phyloP scores from a whole-genome alignment of 2,888 invertebrate genomes.

The Lithosia quadra region DNA sequence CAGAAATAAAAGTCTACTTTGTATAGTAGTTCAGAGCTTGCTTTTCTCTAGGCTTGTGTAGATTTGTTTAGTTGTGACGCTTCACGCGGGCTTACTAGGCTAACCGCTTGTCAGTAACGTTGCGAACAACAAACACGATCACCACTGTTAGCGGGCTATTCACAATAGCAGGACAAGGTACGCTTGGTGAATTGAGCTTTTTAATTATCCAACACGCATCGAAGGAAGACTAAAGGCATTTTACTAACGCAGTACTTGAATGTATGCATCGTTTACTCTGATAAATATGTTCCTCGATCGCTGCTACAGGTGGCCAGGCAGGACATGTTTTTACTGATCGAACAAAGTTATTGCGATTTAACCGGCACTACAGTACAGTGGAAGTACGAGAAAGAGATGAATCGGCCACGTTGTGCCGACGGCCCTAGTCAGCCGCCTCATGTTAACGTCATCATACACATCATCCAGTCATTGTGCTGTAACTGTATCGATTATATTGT shows the following conservation, averaged over 20 bases:
- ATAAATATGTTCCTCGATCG: constrained; percentile 53
- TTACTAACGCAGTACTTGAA: constrained; percentile 41
- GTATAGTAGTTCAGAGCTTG: constrained; percentile 64
- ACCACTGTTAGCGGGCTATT: constrained; percentile 59
- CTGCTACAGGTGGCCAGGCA: constrained; percentile 54
- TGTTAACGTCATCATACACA: constrained; percentile 74
- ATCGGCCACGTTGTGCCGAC: constrained; percentile 20
- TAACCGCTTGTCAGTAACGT: constrained; percentile 69
- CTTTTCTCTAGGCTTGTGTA: constrained; percentile 77
- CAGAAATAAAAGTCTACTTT: constrained; percentile 49
- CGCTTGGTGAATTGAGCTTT: constrained; percentile 72
- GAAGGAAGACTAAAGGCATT: constrained; percentile 56
- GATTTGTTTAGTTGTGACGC: constrained; percentile 70
- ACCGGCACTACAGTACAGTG: constrained; percentile 38
- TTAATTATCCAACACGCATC: constrained; percentile 62
- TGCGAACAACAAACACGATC: constrained; percentile 59
- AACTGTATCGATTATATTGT: constrained; percentile 78
- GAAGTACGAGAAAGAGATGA: constrained; percentile 36
- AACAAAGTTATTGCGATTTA: constrained; percentile 20
- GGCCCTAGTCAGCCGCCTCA: constrained; percentile 68
- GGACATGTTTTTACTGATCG: constrained; percentile 34
- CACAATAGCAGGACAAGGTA: constrained; percentile 68
- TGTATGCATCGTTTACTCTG: constrained; percentile 29
- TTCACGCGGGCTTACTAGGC: constrained; percentile 71
- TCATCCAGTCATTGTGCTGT: constrained; percentile 84